These are phyloP conservation scores for Camelus dromedarius DNA, from an alignment of 2,113 vertebrate genomes.

Conservation along the genomic window DNA sequence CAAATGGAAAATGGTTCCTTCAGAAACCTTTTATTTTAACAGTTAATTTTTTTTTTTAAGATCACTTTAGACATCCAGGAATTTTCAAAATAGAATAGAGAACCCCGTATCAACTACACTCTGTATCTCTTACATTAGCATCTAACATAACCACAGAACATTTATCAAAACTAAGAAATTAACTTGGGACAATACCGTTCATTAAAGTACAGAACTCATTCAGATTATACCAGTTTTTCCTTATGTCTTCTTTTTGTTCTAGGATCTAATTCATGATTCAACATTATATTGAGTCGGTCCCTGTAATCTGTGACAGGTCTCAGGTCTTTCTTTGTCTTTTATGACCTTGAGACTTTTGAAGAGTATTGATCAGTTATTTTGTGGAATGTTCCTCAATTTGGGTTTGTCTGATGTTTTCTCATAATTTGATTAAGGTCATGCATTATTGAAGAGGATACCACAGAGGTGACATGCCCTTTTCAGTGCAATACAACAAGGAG, in stretches of 20 bases:
- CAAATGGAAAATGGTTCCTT: not conserved
- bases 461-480: not conserved
- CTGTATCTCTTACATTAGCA: not conserved
- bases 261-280: not conserved
- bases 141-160: not conserved
- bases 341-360: not conserved
- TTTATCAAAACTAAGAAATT: slow-evolving; percentile 19
- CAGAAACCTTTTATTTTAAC: not conserved
- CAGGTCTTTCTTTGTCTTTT: not conserved
- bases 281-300: not conserved
- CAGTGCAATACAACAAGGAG: not conserved
- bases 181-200: not conserved
- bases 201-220: not conserved
- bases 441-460: not conserved
- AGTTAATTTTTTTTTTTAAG: not conserved
- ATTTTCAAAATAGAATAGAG: not conserved
- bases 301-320: not conserved
- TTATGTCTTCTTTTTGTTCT: not conserved
- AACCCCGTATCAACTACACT: not conserved
- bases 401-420: not conserved
- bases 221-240: not conserved
- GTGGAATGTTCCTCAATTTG: not conserved
- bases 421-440: not conserved
- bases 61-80: not conserved
- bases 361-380: not conserved